Percentiles rank a stretch among this genome's conserved stretches.
These are phyloP conservation scores for Danio aesculapii DNA, from an alignment of 2,797 vertebrate species.

Conservation along the genomic window DNA sequence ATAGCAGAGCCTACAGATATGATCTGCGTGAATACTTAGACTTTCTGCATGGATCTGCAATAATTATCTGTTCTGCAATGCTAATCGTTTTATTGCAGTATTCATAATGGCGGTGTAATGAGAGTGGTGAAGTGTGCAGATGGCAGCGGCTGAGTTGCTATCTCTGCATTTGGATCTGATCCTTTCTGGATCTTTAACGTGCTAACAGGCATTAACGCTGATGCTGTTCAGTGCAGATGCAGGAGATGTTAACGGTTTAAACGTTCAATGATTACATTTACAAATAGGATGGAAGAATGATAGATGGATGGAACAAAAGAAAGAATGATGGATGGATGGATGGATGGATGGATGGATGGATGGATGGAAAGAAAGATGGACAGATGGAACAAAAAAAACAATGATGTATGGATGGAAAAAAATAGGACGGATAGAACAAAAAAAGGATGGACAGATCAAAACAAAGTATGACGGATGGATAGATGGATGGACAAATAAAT, in stretches of 20 bases:
- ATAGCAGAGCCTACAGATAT: background rate
- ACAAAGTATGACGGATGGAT: too few species aligned
- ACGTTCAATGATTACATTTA: background rate
- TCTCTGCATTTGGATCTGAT: background rate
- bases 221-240: background rate
- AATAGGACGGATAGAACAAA: too few species aligned
- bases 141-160: background rate
- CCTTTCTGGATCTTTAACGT: background rate
- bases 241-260: background rate
- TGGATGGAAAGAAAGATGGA: too few species aligned
- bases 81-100: background rate
- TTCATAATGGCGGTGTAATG: slow-evolving; percentile 35
- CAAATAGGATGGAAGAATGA: background rate
- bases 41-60: background rate
- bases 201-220: background rate
- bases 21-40: background rate
- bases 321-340: too few species aligned
- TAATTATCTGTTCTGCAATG: background rate
- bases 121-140: slow-evolving; percentile 6
- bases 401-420: too few species aligned
- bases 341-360: too few species aligned
- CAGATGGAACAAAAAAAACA: too few species aligned
- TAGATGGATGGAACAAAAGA: too few species aligned
- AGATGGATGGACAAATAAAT: too few species aligned
- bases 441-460: too few species aligned